phyloP scores from a whole-genome alignment of 2,888 invertebrate species.

The Seira sanloemensis region DNA sequence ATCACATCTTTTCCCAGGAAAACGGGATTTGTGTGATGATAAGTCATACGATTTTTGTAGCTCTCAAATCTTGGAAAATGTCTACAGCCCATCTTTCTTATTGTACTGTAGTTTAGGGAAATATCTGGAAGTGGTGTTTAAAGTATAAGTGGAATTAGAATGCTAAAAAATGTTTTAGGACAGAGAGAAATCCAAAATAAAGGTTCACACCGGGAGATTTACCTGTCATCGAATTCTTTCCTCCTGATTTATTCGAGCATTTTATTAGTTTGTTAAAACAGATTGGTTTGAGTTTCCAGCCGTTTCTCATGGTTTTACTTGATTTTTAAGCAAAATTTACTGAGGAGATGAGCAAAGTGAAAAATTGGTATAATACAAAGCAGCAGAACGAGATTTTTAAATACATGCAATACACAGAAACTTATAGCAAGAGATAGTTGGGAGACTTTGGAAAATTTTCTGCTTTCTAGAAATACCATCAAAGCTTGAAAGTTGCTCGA shows the following conservation, averaged over 20 bases:
- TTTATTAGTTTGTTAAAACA: constrained; percentile 20
- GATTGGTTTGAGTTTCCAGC: constrained; percentile 2
- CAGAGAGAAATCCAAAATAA: background rate
- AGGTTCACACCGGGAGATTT: background rate
- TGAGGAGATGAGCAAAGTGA: background rate
- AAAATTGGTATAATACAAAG: background rate
- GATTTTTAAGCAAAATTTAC: background rate
- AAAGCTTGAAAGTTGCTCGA: background rate
- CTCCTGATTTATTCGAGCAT: constrained; percentile 30
- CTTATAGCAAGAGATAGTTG: background rate
- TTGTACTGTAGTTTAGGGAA: too few species aligned
- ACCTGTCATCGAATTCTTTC: constrained; percentile 37
- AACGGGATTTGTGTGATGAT: too few species aligned
- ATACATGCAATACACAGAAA: background rate
- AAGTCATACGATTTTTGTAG: too few species aligned
- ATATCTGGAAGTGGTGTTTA: too few species aligned
- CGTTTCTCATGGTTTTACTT: background rate
- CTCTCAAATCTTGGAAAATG: too few species aligned
- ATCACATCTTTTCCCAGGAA: background rate
- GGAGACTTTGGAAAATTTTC: background rate
- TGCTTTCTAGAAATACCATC: background rate
- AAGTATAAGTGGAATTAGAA: too few species aligned
- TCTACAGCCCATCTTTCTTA: too few species aligned
- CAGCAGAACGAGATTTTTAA: background rate
- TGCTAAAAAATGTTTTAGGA: background rate